phyloP scores from a whole-genome alignment of 2,888 invertebrate genomes.

The Parasteatoda lunata region DNA sequence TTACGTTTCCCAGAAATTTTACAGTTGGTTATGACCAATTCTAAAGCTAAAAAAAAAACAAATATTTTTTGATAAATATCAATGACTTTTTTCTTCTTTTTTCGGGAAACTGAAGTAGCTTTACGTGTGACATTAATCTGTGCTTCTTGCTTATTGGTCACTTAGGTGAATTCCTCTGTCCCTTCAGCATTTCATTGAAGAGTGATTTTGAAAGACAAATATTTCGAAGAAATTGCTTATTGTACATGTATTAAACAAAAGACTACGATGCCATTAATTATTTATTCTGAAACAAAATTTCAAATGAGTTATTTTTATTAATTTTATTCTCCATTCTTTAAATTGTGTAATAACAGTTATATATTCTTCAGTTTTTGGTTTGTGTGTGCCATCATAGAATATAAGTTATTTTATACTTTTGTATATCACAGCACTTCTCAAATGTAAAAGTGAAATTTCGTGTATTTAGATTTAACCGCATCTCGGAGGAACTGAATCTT shows the following conservation, averaged over 20 bases:
- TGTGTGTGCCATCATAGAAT: constrained; percentile 36
- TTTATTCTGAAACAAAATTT: background rate
- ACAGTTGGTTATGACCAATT: too few relatives aligned
- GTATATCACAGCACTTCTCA: constrained; percentile 46
- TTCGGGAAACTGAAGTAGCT: background rate
- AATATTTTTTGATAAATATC: too few relatives aligned
- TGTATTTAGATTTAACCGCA: constrained; percentile 35
- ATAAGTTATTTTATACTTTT: constrained; percentile 66
- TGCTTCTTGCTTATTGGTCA: background rate
- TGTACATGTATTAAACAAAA: background rate
- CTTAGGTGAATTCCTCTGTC: background rate
- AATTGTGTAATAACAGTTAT: too few relatives aligned
- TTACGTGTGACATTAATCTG: background rate
- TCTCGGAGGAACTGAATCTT: constrained; percentile 25
- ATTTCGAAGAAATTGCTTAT: constrained; percentile 3
- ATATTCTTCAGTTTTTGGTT: constrained; percentile 11
- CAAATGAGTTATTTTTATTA: too few relatives aligned
- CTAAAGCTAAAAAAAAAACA: too few relatives aligned
- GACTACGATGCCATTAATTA: background rate
- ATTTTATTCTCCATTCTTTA: too few relatives aligned
- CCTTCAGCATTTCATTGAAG: background rate
- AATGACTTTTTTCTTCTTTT: background rate
- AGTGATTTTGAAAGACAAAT: constrained; percentile 14
- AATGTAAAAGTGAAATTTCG: constrained; percentile 33
- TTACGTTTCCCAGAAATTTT: too few relatives aligned